Base-by-base conservation (phyloP, 2,113 vertebrate species). In the Dromaius novaehollandiae region DNA sequence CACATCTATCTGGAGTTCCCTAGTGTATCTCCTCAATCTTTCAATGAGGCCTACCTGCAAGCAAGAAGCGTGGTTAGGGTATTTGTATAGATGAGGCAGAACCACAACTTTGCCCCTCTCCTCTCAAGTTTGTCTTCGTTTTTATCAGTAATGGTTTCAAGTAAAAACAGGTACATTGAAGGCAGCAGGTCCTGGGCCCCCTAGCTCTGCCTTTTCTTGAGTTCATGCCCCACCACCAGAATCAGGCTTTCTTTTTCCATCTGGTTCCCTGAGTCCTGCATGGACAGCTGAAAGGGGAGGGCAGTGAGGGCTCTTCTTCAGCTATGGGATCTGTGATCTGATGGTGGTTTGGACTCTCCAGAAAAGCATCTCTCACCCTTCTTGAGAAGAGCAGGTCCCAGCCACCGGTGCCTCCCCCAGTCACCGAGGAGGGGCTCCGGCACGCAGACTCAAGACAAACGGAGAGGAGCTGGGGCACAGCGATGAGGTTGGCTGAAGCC, bases 1-100 rank as follows among this genome's bases (percentile, higher is more conserved):
- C 56, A 1, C 0, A 2, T 32, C 21, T 25, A 53, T 84, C 40
- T 78, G 19, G 25, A 63, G 8, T 6, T 79, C 24, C 22, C 26
- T 66, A 21, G 9, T 1, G 0, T 3, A 1, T 15, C 15, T 70
- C 56, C 38, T 63, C 8, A 50, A 2, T 7, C 13, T 3, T 63
- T 25, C 1, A 92, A 40, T 5, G 20, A 22, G 21, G 65, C 5
- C 21, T 61, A 15, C 8, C 55, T 76, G 15, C n/a, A 69, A 73
- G 28, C 30, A 79, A 64, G 51, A 68, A 32, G 2, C 64, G 71
- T 60, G 46, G 4, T 64, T 18, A 48, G 5, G 24, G 28, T 28
- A 42, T 84, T 78, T 32, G 38, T 7, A 30, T 19, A 13, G 12
- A 8, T 46, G 73, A 87, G 34, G 9, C 7, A 93, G 30, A 97